Base-by-base conservation (phyloP, 2,888 invertebrate genomes). In the Diadegma fenestrale region DNA sequence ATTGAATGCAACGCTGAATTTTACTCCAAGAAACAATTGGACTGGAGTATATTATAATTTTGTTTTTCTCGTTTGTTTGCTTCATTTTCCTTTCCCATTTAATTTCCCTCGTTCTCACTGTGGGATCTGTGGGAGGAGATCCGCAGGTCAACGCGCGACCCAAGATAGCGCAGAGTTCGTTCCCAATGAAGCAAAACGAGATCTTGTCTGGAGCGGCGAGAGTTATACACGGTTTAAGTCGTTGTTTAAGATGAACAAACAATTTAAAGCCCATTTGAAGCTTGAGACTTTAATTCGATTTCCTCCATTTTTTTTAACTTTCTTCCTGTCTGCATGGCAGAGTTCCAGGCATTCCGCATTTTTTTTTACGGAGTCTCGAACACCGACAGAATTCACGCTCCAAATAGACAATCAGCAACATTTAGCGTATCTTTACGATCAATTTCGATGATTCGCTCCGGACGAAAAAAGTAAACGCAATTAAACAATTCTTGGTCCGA, bases 81-180 rank as follows among this genome's bases (percentile, higher is more conserved):
- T 30, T 12, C 8, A 30, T 64, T 30, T 33, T 33, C 30, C n/a
- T 63, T 22, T 61, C 37, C 33, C 45, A 33, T 45, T 30, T 14
- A 33, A 19, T 66, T 37, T 68, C 68, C 51, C 63, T 19, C 69
- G 5, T 64, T 63, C 69, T 63, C 26, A 30, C 26, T n/a, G 45
- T 76, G 26, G 48, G 41, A 19, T 80, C 45, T 14, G 48, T 58
- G 54, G 43, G 37, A 69, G 51, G 61, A 79, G 73, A 61, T 77
- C 78, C 63, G 45, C 80, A 68, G 85, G 85, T 85, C 85, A 82
- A 85, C 61, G 82, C 72, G 82, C 85, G 85, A 85, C 85, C 85
- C 72, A 72, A 85, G 85, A 85, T 85, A 85, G 66, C 78, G 63
- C 48, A 26, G 72, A 83, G 83, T 75, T 82, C 66, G 72, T 26